Evolutionary conservation across 2,797 vertebrate genomes (phyloP).

Genomic region (Antennarius maculatus): DNA sequence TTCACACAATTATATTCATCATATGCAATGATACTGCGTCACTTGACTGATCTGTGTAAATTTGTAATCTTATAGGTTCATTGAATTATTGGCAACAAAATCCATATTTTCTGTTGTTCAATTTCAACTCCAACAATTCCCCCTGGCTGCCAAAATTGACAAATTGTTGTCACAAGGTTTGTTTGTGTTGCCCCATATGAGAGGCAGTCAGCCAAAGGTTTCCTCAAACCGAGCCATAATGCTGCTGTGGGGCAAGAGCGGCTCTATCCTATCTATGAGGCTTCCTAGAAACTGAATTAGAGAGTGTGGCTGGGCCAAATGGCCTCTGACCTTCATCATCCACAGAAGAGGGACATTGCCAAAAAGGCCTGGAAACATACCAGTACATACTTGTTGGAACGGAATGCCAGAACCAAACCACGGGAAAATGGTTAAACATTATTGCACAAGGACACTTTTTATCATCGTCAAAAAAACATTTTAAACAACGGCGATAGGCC

Average conservation of each 20-base stretch:
- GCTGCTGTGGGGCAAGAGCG: neutral
- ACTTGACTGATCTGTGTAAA: neutral
- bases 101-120: neutral
- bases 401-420: slow-evolving; percentile 11
- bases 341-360: slow-evolving; percentile 35
- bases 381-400: slow-evolving; percentile 5
- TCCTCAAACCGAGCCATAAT: neutral
- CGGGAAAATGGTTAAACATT: slow-evolving; percentile 1
- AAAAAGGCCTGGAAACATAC: slow-evolving; percentile 33
- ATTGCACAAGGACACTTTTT: neutral
- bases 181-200: neutral
- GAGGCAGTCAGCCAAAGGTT: slow-evolving; percentile 2
- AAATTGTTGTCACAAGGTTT: neutral
- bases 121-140: neutral
- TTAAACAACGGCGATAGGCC: neutral
- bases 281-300: slow-evolving; percentile 53
- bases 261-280: slow-evolving; percentile 18
- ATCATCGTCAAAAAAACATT: too few relatives aligned
- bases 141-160: slow-evolving; percentile 4
- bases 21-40: neutral
- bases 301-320: slow-evolving; percentile 25
- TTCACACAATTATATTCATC: neutral
- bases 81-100: neutral
- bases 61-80: neutral
- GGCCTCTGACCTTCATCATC: slow-evolving; percentile 40